These are phyloP conservation scores for Ctenodactylus gundi DNA, from an alignment of 2,113 vertebrate genomes.

Conservation along the genomic window DNA sequence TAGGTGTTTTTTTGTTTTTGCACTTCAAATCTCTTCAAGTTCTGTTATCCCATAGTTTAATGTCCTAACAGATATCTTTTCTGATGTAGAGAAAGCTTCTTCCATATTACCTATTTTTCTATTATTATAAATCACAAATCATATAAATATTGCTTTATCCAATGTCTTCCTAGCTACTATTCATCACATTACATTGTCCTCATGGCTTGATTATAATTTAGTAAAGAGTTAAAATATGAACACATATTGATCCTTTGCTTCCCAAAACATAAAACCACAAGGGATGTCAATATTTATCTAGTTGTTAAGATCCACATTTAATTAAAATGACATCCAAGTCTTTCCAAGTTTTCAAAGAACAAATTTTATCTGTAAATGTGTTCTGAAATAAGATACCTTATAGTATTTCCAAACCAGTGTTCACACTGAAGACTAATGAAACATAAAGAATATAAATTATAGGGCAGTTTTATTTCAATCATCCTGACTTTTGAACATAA, in stretches of 20 bases:
- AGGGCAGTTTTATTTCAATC: not conserved
- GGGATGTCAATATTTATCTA: not conserved
- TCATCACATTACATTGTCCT: not conserved
- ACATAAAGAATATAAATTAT: not conserved
- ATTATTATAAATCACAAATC: not conserved
- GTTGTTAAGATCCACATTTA: not conserved
- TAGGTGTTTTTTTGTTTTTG: not conserved
- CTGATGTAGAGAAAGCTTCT: not conserved
- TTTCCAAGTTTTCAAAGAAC: not conserved
- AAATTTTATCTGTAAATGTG: not conserved
- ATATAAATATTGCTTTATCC: not conserved
- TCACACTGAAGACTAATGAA: not conserved
- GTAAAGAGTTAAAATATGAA: not conserved
- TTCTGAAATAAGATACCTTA: not conserved
- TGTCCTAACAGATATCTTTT: not conserved
- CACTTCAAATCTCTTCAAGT: not conserved
- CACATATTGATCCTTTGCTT: not conserved
- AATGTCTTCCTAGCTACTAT: accelerated
- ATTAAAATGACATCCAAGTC: not conserved
- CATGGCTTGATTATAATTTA: not conserved
- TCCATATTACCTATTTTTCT: not conserved
- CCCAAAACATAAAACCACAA: not conserved
- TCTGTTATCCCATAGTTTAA: not conserved
- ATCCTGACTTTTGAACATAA: not conserved
- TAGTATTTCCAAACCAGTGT: not conserved